Evolutionary conservation across 2,797 vertebrate genomes (phyloP), one percentile per base, ranked within the genome.

Genomic region (Pelochelys cantorii): DNA sequence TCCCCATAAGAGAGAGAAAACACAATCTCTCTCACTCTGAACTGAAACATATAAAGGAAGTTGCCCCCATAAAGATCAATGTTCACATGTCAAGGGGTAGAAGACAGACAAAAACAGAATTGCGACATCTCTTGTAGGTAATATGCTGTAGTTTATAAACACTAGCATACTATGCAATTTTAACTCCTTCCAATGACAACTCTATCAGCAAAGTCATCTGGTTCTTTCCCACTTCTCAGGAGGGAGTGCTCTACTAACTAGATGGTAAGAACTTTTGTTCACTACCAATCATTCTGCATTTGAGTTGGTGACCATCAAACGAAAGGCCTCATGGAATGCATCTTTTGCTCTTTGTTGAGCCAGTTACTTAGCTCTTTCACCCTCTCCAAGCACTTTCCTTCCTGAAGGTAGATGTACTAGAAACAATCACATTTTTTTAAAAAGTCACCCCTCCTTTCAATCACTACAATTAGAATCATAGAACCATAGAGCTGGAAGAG

Each of bases 211-310:
- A 68, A 0, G n/a, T 94, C 95, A 96, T 86, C 94, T 90, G 94
- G 78, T 60, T 91, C 94, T 94, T 93, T 96, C 96, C 95, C 97
- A 96, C 93, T 94, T 97, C 93, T 96, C 95, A 97, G 42, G 94
- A 96, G 86, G 95, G 95, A 94, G 95, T 92, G 90, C 92, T 96
- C 91, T 91, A 82, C 48, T 94, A 92, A 34, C 60, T 55, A 62
- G 90, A 48, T 71, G 91, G 90, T 90, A 77, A 85, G 91, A 89
- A 93, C 93, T 96, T 88, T 94, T 11, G 83, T 92, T 91, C 25
- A 11, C 92, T 92, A 94, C 62, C 85, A 7, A 14, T 0, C 5
- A 84, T 54, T 10, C n/a, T 79, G 80, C 0, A 34, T 62, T 62
- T 81, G 60, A 93, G 34, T 27, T 7, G 34, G 42, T 27, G 5